Percentiles rank a stretch among this genome's conserved stretches.
These are phyloP conservation scores for Parascotia fuliginaria DNA, from an alignment of 2,888 invertebrate genomes.

Conservation along the genomic window DNA sequence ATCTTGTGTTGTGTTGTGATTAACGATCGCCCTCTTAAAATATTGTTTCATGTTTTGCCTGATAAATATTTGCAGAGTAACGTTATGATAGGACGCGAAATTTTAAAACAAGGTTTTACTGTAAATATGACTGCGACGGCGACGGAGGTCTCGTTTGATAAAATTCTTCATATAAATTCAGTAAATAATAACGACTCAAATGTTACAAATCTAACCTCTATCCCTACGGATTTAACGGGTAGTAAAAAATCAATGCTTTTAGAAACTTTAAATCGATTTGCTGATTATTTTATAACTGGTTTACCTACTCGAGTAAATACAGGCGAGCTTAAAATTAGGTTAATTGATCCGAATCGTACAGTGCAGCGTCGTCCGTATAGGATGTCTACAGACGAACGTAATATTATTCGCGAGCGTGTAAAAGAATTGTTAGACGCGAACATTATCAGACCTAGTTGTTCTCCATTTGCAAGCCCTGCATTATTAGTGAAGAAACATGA, in stretches of 20 bases:
- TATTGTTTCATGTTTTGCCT: constrained; percentile 13
- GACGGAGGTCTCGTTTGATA: background rate
- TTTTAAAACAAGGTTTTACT: background rate
- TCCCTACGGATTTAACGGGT: background rate
- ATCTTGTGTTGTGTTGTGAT: constrained; percentile 1
- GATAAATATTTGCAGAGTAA: constrained; percentile 5
- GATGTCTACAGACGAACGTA: background rate
- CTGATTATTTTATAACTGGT: constrained; percentile 2
- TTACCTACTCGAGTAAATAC: constrained; percentile 1
- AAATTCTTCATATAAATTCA: background rate
- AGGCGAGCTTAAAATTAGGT: background rate
- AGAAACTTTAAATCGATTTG: background rate
- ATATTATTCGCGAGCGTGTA: background rate
- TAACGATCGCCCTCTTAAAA: background rate
- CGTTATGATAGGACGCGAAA: constrained; percentile 11
- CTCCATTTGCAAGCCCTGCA: constrained; percentile 10
- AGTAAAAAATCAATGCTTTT: background rate
- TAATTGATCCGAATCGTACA: constrained; percentile 1
- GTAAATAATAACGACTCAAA: background rate
- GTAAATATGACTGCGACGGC: background rate
- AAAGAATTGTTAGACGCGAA: constrained; percentile 3
- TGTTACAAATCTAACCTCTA: no score
- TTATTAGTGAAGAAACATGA: constrained; percentile 4
- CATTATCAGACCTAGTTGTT: constrained; percentile 12
- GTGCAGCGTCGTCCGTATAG: constrained; percentile 12